Evolutionary conservation across 2,113 vertebrate genomes (phyloP), one percentile per base, ranked within the genome.

Genomic region (Nothoprocta perdicaria): DNA sequence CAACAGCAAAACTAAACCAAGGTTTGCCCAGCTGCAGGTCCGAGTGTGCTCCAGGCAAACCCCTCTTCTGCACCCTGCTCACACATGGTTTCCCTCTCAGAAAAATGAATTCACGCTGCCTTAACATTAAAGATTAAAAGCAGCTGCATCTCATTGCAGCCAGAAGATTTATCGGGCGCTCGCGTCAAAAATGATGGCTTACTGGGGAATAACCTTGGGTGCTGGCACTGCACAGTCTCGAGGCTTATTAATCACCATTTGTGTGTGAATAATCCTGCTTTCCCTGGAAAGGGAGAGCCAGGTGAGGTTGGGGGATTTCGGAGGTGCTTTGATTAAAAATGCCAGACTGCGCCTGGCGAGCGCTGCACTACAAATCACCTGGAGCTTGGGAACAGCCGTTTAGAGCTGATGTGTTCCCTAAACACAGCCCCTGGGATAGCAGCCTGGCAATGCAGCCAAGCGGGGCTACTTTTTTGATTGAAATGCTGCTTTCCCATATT

Each of bases 41-140:
- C 10, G 40, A 62, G 21, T 0, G 1, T 24, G 46, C 24, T 40
- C 60, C 7, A 29, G 14, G 9, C 53, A 24, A 40, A 40, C 26
- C 35, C 58, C 84, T 73, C 29, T 76, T 16, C 60, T n/a, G 45
- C 60, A 31, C 14, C 77, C 58, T 76, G 23, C 45, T 6, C 69
- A n/a, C 66, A 61, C 2, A 3, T 6, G 65, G 10, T 1, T 58
- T 78, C 15, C 60, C 72, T 78, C 31, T 15, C 17, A n/a, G 38
- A n/a, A 68, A 62, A 81, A 78, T 16, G 43, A 60, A 84, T 78
- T 68, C 69, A 52, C 22, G 0, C 65, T 81, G 53, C 50, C 57
- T 68, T 43, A 16, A 21, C 84, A 19, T 78, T 81, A 83, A 86
- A 84, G 73, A 90, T 94, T 94, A 63, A 91, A 86, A 91, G 65